phyloP scores from a whole-genome alignment of 2,113 vertebrate species.

The Pristiophorus japonicus region DNA sequence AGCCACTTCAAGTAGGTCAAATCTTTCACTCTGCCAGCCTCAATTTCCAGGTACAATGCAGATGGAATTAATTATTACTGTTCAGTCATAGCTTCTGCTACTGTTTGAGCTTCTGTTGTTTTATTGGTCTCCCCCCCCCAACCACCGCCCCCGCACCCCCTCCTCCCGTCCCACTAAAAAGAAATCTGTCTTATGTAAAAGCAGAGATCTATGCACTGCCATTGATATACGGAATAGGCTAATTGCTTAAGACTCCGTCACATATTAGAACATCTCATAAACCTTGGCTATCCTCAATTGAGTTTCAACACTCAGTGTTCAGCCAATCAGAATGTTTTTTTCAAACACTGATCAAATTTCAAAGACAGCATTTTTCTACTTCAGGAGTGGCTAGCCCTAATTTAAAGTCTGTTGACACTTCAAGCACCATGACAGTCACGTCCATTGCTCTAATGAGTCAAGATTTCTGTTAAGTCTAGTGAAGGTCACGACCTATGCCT shows the following conservation, averaged over 20 bases:
- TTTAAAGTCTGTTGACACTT: conserved; percentile 22
- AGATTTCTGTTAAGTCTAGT: conserved; percentile 49
- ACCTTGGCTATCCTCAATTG: background rate
- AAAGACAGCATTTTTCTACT: conserved; percentile 10
- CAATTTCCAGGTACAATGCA: background rate
- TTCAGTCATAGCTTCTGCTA: background rate
- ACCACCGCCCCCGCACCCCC: no score
- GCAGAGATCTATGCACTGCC: background rate
- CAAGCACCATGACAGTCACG: conserved; percentile 35
- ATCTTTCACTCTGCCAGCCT: background rate
- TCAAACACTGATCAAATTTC: conserved; percentile 21
- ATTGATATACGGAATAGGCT: background rate
- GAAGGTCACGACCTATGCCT: conserved; percentile 51
- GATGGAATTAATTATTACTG: background rate
- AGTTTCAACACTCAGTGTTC: background rate
- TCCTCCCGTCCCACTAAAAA: background rate
- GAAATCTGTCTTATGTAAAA: background rate
- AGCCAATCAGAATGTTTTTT: background rate
- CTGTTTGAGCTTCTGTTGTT: background rate
- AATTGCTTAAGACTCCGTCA: background rate
- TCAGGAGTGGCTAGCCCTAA: background rate
- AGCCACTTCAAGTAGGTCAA: background rate
- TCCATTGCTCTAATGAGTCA: conserved; percentile 49
- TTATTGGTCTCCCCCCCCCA: background rate
- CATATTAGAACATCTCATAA: background rate